A percentile compares a stretch with the other conserved stretches of the same genome.
phyloP scores from a whole-genome alignment of 2,797 vertebrate genomes.

The Chromis chromis region DNA sequence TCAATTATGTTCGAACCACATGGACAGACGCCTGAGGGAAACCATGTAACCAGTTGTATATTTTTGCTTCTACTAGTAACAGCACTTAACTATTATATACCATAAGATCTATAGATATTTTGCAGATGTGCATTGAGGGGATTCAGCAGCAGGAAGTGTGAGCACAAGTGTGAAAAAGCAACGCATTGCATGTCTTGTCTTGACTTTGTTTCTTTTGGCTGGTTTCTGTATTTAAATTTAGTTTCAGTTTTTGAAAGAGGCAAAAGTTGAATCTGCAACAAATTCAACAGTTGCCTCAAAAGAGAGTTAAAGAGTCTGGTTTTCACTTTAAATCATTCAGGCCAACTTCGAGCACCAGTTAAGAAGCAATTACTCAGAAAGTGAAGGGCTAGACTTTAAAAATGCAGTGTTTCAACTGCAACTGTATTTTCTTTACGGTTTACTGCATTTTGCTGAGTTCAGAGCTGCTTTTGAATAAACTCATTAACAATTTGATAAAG shows the following conservation, averaged over 20 bases:
- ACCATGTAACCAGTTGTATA: slow-evolving; percentile 78
- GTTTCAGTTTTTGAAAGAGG: slow-evolving; percentile 38
- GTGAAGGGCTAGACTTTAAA: neutral
- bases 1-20: slow-evolving; percentile 76
- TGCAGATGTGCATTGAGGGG: slow-evolving; percentile 30
- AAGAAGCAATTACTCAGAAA: slow-evolving; percentile 3
- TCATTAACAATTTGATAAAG: slow-evolving; percentile 4
- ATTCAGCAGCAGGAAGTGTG: slow-evolving; percentile 18
- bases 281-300: slow-evolving; percentile 25
- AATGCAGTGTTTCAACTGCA: neutral
- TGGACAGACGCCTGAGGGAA: slow-evolving; percentile 61
- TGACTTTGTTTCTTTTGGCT: slow-evolving; percentile 11
- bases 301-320: slow-evolving; percentile 24
- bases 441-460: neutral
- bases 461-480: neutral
- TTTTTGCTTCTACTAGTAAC: slow-evolving; percentile 75
- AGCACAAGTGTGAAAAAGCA: slow-evolving; percentile 24
- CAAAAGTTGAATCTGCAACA: slow-evolving; percentile 46
- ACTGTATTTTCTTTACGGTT: neutral
- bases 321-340: slow-evolving; percentile 42
- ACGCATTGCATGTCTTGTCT: neutral
- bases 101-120: slow-evolving; percentile 51
- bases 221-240: slow-evolving; percentile 29
- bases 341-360: slow-evolving; percentile 18
- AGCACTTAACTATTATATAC: slow-evolving; percentile 66